phyloP scores from a whole-genome alignment of 37 sponge, comb jelly and placozoan genomes.

The Beroe ovata region DNA sequence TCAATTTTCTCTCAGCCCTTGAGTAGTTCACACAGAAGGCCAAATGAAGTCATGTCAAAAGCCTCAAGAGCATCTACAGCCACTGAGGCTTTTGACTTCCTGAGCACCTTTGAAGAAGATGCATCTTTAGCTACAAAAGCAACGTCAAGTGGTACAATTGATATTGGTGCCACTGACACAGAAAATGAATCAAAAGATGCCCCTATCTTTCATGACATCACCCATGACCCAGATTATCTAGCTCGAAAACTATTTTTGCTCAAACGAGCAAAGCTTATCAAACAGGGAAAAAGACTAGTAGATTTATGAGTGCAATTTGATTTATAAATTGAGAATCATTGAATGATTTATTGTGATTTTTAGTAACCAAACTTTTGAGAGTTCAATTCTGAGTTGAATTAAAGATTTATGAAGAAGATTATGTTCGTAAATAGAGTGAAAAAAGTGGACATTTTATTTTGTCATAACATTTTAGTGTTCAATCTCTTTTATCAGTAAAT shows the following conservation, averaged over 20 bases:
- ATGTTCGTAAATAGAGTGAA: too few relatives aligned
- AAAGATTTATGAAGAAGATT: too few relatives aligned
- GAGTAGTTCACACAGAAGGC: not conserved
- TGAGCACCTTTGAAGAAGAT: slow-evolving; percentile 51
- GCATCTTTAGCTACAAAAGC: slow-evolving; percentile 2
- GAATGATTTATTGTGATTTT: too few relatives aligned
- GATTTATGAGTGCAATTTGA: too few relatives aligned
- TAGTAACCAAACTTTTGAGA: too few relatives aligned
- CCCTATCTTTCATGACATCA: slow-evolving; percentile 29
- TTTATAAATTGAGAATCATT: too few relatives aligned
- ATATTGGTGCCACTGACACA: not conserved
- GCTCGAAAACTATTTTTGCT: slow-evolving; percentile 1
- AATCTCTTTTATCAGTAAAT: too few relatives aligned
- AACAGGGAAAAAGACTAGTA: slow-evolving; percentile 21
- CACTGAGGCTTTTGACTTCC: slow-evolving; percentile 29
- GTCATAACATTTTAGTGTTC: too few relatives aligned
- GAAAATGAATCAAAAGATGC: not conserved
- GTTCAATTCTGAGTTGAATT: too few relatives aligned
- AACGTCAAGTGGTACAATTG: slow-evolving; percentile 10
- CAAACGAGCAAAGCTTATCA: not conserved
- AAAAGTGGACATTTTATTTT: too few relatives aligned
- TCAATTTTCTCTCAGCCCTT: slow-evolving; percentile 8
- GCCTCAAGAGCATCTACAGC: slow-evolving; percentile 4
- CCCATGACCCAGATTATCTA: not conserved
- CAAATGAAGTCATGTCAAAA: not conserved